phyloP scores from a whole-genome alignment of 2,888 invertebrate genomes.

The Rugalucina vietnamica region DNA sequence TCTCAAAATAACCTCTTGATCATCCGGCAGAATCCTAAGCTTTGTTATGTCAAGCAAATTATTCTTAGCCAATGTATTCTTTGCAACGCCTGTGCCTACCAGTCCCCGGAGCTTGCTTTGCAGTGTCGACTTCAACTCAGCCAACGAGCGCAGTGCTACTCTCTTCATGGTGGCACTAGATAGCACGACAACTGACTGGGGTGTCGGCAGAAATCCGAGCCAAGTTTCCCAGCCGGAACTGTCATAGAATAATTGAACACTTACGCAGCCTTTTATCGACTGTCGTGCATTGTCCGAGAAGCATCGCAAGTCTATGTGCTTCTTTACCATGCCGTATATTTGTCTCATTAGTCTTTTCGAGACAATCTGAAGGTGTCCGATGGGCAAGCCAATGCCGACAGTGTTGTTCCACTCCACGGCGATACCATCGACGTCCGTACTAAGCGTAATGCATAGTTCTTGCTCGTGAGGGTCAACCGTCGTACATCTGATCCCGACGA shows the following conservation, averaged over 20 bases:
- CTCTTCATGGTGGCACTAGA: background rate
- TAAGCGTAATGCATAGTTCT: conserved; percentile 5
- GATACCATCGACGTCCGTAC: conserved; percentile 25
- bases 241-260: conserved; percentile 16
- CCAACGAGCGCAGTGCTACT: background rate
- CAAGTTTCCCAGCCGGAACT: conserved; percentile 14
- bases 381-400: background rate
- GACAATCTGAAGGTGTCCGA: background rate
- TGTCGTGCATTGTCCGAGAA: background rate
- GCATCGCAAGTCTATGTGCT: background rate
- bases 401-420: conserved; percentile 27
- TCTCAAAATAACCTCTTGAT: background rate
- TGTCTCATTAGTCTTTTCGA: background rate
- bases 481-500: conserved; percentile 11
- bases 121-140: background rate
- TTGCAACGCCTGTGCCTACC: background rate
- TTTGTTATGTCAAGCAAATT: background rate
- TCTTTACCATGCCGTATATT: conserved; percentile 6
- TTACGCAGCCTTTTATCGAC: background rate
- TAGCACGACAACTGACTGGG: background rate
- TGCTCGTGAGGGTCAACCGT: background rate
- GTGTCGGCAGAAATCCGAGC: conserved; percentile 14
- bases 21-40: conserved; percentile 7
- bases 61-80: conserved; percentile 11
- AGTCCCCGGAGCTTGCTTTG: background rate